Conservation (phyloP, 2,888 invertebrate species). For the Pyrrhosoma nymphula region DNA sequence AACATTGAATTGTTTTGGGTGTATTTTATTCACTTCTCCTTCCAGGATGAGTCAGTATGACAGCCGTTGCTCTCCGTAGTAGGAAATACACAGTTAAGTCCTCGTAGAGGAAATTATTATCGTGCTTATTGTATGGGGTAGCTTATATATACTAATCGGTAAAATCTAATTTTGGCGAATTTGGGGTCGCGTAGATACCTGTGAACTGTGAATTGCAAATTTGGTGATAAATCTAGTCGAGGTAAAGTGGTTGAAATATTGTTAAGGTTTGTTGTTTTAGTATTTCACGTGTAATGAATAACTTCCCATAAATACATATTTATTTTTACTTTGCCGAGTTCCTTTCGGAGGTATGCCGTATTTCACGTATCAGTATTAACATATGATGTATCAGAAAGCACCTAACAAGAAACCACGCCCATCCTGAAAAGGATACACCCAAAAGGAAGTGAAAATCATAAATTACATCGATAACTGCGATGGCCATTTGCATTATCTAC, state of each 20-base stretch:
- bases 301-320: background rate
- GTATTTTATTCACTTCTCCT: no score
- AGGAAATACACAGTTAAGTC: no score
- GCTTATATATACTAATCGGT: no score
- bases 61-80: no score
- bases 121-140: no score
- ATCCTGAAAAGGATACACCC: conserved; percentile 4
- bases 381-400: conserved; percentile 32
- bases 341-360: background rate
- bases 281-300: background rate
- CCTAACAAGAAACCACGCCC: conserved; percentile 20
- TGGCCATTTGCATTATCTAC: conserved; percentile 36
- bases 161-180: no score
- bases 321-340: background rate
- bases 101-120: no score
- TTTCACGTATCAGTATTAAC: conserved; percentile 9
- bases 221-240: background rate
- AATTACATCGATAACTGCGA: background rate
- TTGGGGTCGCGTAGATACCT: no score
- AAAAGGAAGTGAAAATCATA: background rate
- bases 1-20: no score
- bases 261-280: background rate
- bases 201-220: no score
- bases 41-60: no score
- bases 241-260: background rate